Conservation (phyloP, 2,888 invertebrate genomes). For the Conops quadrifasciatus region DNA sequence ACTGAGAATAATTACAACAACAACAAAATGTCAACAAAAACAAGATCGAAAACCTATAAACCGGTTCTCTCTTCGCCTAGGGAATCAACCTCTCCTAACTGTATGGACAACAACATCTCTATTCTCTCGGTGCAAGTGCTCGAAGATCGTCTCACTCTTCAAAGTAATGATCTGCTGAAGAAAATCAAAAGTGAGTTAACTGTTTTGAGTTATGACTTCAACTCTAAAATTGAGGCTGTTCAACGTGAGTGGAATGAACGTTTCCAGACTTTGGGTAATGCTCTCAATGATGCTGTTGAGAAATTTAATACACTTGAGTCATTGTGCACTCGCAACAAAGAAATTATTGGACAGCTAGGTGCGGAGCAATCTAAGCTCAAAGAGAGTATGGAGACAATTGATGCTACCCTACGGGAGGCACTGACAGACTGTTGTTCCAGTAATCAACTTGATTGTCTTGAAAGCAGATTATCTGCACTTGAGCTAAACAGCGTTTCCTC, state of each 20-base stretch:
- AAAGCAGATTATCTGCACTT: not conserved
- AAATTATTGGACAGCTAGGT: not conserved
- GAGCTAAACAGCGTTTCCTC: not conserved
- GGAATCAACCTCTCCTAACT: not conserved
- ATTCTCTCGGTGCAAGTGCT: not conserved
- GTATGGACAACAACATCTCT: not conserved
- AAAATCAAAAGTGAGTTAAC: not conserved
- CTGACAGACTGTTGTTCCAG: not conserved
- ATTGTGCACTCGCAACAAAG: not conserved
- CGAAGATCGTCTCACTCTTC: not conserved
- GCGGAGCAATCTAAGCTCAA: not conserved
- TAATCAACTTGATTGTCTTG: not conserved
- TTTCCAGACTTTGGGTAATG: not conserved
- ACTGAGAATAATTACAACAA: not conserved
- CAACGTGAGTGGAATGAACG: not conserved
- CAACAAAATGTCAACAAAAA: not conserved
- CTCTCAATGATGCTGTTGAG: not conserved
- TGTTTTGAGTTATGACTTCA: not conserved
- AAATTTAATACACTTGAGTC: not conserved
- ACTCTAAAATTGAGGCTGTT: not conserved
- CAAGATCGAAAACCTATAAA: not conserved
- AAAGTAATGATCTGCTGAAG: not conserved
- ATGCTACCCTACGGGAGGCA: not conserved
- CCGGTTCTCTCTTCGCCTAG: not conserved
- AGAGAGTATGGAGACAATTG: not conserved